Conservation (phyloP, 2,888 invertebrate species). For the Drymonia ruficornis region DNA sequence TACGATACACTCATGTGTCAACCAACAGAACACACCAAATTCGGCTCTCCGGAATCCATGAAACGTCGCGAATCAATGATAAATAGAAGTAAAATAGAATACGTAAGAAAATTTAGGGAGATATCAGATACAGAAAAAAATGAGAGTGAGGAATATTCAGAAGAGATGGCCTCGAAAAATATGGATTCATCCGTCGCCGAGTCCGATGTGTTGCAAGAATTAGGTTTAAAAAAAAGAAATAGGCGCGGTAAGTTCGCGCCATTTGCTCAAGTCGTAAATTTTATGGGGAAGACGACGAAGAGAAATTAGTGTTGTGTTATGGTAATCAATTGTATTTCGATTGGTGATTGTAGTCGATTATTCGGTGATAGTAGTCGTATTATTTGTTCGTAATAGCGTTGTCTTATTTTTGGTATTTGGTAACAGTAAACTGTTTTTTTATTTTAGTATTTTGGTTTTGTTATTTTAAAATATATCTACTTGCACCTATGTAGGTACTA, state of each 20-base stretch:
- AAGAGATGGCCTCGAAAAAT: constrained; percentile 64
- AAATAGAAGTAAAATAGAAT: constrained; percentile 50
- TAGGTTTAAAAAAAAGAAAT: constrained; percentile 60
- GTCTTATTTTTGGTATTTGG: constrained; percentile 14
- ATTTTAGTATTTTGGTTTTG: not conserved
- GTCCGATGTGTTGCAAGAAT: constrained; percentile 61
- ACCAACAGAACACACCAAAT: constrained; percentile 50
- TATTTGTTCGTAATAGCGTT: constrained; percentile 18
- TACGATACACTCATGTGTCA: constrained; percentile 75
- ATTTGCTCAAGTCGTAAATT: constrained; percentile 72
- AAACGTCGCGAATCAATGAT: constrained; percentile 48
- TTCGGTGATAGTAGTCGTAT: constrained; percentile 20
- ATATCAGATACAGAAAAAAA: constrained; percentile 63
- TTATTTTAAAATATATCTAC: not conserved
- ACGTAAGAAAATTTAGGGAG: constrained; percentile 57
- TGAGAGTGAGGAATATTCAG: constrained; percentile 65
- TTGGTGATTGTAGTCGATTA: constrained; percentile 38
- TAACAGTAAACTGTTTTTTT: constrained; percentile 3
- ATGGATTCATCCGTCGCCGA: constrained; percentile 65
- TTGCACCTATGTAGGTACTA: no score
- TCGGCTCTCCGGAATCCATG: constrained; percentile 47
- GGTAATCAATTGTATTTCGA: constrained; percentile 33
- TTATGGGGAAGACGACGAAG: constrained; percentile 70
- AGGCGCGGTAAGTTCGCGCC: constrained; percentile 68
- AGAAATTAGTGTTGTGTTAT: constrained; percentile 56